A percentile compares a stretch with the other conserved stretches of the same genome.
These are phyloP conservation scores for Camelus bactrianus DNA, from an alignment of 2,113 vertebrate genomes.

Conservation along the genomic window DNA sequence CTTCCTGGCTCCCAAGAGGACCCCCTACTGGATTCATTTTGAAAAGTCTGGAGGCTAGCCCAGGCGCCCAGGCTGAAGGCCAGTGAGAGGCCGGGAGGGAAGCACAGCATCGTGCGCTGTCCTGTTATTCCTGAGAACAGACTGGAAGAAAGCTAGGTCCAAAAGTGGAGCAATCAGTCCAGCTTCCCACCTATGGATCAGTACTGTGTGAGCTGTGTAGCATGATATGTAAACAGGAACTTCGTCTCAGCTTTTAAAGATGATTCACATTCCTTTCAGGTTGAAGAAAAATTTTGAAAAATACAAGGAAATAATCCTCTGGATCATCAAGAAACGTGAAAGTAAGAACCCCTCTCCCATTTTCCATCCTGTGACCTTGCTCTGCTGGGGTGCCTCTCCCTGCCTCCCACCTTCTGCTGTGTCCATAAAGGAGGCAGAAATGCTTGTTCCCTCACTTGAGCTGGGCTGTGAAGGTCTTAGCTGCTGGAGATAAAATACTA, in stretches of 20 bases:
- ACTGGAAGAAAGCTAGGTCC: not conserved
- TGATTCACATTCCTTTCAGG: constrained; percentile 59
- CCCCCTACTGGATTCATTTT: not conserved
- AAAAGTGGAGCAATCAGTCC: not conserved
- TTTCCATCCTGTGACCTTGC: rapidly evolving
- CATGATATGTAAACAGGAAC: not conserved
- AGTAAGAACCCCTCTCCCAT: constrained; percentile 47
- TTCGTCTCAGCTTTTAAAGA: not conserved
- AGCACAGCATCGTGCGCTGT: rapidly evolving
- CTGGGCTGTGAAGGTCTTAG: not conserved
- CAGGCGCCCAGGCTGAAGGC: not conserved
- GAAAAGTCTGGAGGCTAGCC: not conserved
- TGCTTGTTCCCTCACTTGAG: not conserved
- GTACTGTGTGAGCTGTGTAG: rapidly evolving
- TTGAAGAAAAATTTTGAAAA: constrained; percentile 68
- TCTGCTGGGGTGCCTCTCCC: not conserved
- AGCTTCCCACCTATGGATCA: not conserved
- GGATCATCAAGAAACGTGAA: constrained; percentile 42
- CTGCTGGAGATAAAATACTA: not conserved
- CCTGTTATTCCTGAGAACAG: not conserved
- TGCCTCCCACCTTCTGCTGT: not conserved
- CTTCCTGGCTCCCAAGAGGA: not conserved
- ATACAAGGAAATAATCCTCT: constrained; percentile 59
- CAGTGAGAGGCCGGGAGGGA: not conserved
- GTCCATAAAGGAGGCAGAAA: not conserved